Percentiles rank a stretch among this genome's conserved stretches.
These are phyloP conservation scores for Tipula vernalis DNA, from an alignment of 2,888 invertebrate genomes.

Conservation along the genomic window DNA sequence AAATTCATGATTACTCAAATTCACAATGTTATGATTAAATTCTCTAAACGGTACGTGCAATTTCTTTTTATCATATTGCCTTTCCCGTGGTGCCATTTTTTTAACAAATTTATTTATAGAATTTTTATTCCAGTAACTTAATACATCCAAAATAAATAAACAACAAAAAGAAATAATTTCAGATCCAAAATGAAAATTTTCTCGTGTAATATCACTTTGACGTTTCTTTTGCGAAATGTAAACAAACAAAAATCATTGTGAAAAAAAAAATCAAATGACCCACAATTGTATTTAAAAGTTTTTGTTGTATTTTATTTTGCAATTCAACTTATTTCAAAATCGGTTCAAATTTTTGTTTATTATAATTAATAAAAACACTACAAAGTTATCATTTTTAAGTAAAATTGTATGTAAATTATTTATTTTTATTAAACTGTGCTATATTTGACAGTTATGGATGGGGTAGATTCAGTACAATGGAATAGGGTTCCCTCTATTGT, in stretches of 20 bases:
- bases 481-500: background rate
- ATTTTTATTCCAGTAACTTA: background rate
- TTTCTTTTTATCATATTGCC: background rate
- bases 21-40: background rate
- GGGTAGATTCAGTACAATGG: background rate
- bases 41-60: background rate
- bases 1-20: slow-evolving; percentile 4
- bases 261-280: background rate
- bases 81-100: background rate
- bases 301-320: background rate
- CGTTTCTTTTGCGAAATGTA: background rate
- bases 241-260: background rate
- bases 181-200: background rate
- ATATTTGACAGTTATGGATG: background rate
- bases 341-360: background rate
- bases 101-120: background rate
- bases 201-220: background rate
- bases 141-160: background rate
- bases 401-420: background rate
- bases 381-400: background rate
- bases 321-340: background rate
- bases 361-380: background rate
- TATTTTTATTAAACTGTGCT: background rate
- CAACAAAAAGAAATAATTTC: background rate
- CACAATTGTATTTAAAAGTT: background rate